Evolutionary conservation across 2,797 vertebrate genomes (phyloP).

Genomic region (Acropternis orthonyx): DNA sequence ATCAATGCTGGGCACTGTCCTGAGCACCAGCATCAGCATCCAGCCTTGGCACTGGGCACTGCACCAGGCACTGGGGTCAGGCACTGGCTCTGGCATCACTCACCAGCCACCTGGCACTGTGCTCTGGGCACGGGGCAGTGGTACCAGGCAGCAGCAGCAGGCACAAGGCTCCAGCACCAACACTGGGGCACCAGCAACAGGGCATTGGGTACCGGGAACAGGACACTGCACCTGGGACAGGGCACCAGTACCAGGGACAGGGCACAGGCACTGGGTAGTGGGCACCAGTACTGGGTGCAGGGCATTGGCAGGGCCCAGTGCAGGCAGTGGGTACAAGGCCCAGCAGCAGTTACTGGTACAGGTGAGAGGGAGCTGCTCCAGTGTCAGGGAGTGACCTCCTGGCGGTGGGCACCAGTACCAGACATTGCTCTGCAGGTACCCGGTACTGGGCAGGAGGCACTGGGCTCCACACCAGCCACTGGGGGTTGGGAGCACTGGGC

Average conservation of each 20-base stretch:
- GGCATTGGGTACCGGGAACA: background rate
- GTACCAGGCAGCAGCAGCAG: background rate
- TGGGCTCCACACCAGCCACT: background rate
- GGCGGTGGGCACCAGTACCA: rapidly evolving
- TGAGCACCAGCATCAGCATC: background rate
- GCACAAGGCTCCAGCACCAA: background rate
- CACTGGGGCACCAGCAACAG: too few relatives aligned
- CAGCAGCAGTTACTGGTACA: background rate
- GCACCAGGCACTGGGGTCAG: background rate
- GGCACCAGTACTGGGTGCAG: too few relatives aligned
- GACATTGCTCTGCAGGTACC: background rate
- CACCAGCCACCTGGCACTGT: background rate
- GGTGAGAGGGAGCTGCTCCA: background rate
- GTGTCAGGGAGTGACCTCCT: background rate
- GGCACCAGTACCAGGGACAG: background rate
- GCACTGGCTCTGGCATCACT: background rate
- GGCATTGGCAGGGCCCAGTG: background rate
- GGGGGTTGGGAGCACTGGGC: background rate
- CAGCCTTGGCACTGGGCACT: background rate
- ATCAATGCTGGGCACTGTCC: background rate
- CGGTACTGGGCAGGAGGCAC: background rate
- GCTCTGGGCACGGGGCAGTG: background rate
- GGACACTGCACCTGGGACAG: background rate
- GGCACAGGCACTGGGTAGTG: background rate
- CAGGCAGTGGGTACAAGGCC: background rate